A percentile compares a stretch with the other conserved stretches of the same genome.
Evolutionary conservation across 2,113 vertebrate genomes (phyloP).

Genomic region (Tragelaphus strepsiceros): DNA sequence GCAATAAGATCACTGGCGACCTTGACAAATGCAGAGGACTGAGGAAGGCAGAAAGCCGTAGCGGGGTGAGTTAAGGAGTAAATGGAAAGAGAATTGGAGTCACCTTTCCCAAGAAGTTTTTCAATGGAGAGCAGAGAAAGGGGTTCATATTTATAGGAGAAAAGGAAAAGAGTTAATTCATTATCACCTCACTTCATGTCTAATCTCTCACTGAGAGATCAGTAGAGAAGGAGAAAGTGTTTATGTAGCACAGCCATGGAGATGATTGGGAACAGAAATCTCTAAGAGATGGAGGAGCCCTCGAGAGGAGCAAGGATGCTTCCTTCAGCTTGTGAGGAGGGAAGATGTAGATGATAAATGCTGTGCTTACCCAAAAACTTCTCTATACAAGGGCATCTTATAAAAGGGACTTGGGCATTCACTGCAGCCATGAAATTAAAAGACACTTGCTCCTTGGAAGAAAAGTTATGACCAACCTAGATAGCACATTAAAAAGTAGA

Average conservation of each 20-base stretch:
- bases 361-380: background rate
- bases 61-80: background rate
- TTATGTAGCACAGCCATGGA: background rate
- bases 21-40: background rate
- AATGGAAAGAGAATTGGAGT: background rate
- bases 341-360: background rate
- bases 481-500: background rate
- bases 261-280: background rate
- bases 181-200: background rate
- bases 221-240: background rate
- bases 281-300: background rate
- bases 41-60: background rate
- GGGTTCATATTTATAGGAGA: background rate
- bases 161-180: background rate
- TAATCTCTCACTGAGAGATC: background rate
- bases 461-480: background rate
- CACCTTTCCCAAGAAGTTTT: background rate
- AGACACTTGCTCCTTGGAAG: background rate
- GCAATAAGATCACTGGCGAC: background rate
- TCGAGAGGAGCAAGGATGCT: background rate
- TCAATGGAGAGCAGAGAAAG: background rate
- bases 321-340: background rate
- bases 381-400: background rate
- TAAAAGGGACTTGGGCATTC: background rate
- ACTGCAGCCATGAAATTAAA: background rate